These are phyloP conservation scores for Cyprinodon brontotheroides DNA, from an alignment of 2,113 vertebrate species.

Conservation along the genomic window DNA sequence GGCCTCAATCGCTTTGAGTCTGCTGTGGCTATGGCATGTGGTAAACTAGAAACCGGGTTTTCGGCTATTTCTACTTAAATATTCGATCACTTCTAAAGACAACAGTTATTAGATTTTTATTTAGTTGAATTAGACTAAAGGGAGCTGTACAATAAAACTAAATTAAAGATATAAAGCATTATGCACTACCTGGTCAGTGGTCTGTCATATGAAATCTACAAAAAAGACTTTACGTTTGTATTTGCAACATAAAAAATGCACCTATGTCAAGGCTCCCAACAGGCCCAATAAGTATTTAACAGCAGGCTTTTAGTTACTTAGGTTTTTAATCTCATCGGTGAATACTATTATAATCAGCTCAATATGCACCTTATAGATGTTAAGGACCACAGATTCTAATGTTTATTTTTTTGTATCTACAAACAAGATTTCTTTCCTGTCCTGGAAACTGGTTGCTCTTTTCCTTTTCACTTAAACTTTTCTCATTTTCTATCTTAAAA, in stretches of 20 bases:
- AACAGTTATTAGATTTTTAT: neutral
- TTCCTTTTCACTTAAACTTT: no score
- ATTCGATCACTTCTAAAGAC: neutral
- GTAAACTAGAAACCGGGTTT: neutral
- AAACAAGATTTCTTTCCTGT: no score
- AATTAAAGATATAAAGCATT: neutral
- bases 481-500: no score
- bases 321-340: no score
- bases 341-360: no score
- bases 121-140: neutral
- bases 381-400: no score
- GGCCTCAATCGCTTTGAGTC: neutral
- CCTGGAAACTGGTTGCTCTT: no score
- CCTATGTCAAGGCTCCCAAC: no score
- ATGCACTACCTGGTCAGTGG: neutral
- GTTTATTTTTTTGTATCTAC: no score
- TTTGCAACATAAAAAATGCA: neutral
- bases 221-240: neutral
- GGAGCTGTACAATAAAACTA: neutral
- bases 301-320: no score
- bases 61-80: neutral
- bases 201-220: neutral
- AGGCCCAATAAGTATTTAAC: no score
- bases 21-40: neutral
- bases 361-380: no score